phyloP scores from a whole-genome alignment of 2,113 vertebrate species.

The Tapirus terrestris region DNA sequence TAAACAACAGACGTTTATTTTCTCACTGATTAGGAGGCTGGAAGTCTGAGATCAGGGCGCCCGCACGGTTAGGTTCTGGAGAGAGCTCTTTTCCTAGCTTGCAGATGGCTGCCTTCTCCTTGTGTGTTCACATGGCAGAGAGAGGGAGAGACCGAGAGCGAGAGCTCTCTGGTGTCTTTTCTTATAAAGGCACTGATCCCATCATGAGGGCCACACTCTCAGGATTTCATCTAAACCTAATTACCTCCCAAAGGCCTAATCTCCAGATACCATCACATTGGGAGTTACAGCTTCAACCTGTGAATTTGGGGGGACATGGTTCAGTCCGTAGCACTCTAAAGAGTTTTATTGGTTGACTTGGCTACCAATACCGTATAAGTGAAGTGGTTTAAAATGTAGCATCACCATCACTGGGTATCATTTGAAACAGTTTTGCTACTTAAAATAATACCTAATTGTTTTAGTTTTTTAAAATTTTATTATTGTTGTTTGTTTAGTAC shows the following conservation, averaged over 20 bases:
- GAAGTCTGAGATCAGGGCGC: neutral
- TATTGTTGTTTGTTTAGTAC: neutral
- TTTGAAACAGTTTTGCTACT: neutral
- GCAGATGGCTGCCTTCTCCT: neutral
- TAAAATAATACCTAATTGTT: neutral
- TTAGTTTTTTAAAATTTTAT: neutral
- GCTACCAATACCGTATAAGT: neutral
- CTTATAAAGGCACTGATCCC: neutral
- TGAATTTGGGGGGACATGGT: neutral
- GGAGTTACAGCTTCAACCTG: neutral
- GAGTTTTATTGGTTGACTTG: neutral
- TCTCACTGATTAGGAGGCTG: neutral
- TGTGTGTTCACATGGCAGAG: neutral
- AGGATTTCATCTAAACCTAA: neutral
- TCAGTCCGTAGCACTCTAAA: neutral
- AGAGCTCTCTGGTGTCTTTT: neutral
- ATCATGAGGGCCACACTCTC: neutral
- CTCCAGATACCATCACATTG: neutral
- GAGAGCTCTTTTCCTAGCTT: neutral
- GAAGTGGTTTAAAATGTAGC: neutral
- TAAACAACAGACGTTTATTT: neutral
- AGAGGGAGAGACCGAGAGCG: no score
- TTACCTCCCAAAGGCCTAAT: neutral
- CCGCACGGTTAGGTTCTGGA: neutral
- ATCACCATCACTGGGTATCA: neutral